Conservation (phyloP, 2,797 vertebrate species). For the Semaprochilodus insignis region DNA sequence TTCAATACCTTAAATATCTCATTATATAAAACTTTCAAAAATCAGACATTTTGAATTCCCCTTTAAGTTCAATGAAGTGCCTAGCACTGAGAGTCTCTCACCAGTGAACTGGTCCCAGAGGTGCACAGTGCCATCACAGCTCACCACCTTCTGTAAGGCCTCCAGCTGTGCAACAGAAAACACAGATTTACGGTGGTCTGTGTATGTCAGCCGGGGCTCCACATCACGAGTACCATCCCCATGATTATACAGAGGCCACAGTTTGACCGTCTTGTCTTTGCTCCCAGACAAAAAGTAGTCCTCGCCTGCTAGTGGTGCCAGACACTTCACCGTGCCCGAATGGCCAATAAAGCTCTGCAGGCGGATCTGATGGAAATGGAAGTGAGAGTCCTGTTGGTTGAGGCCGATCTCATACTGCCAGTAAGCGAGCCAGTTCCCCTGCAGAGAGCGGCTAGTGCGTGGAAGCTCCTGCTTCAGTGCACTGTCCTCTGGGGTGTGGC, state of each 20-base stretch:
- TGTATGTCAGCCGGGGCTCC: slow-evolving; percentile 85
- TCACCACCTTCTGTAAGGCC: slow-evolving; percentile 91
- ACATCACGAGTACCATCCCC: slow-evolving; percentile 92
- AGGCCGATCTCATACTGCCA: slow-evolving; percentile 99
- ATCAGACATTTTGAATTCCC: too few species aligned
- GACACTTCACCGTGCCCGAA: slow-evolving; percentile 87
- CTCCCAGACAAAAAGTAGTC: slow-evolving; percentile 97
- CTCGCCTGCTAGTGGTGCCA: slow-evolving; percentile 88
- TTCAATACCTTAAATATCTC: too few species aligned
- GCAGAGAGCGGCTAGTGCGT: slow-evolving; percentile 87
- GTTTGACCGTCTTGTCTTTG: slow-evolving; percentile 94
- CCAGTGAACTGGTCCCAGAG: slow-evolving; percentile 97
- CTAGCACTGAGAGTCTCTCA: slow-evolving; percentile 59
- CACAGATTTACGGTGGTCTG: slow-evolving; percentile 91
- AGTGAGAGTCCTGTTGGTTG: slow-evolving; percentile 93
- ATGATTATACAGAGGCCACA: slow-evolving; percentile 95
- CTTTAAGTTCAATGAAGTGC: too few species aligned
- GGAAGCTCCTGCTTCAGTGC: slow-evolving; percentile 93
- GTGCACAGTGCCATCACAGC: slow-evolving; percentile 95
- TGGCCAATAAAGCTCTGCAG: slow-evolving; percentile 95
- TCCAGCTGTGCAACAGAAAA: slow-evolving; percentile 94
- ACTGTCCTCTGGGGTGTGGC: slow-evolving; percentile 79
- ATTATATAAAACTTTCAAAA: neutral
- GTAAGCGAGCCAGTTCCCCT: slow-evolving; percentile 98
- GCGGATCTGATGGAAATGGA: slow-evolving; percentile 98